Evolutionary conservation across 2,888 invertebrate species (phyloP).

Genomic region (Lithophane leautieri): DNA sequence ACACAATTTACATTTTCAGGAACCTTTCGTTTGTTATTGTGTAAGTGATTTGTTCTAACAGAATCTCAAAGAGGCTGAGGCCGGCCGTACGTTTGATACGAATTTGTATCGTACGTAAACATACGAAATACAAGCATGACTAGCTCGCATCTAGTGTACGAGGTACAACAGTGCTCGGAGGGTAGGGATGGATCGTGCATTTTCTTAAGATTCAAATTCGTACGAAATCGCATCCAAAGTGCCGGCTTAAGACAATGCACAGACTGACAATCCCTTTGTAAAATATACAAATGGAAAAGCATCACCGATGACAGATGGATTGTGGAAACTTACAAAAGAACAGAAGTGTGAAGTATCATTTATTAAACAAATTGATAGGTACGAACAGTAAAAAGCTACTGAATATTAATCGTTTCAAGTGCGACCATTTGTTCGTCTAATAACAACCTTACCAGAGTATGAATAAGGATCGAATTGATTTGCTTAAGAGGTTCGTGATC

Average conservation of each 20-base stretch:
- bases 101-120: background rate
- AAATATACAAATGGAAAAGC: constrained; percentile 47
- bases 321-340: constrained; percentile 59
- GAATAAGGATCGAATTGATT: constrained; percentile 70
- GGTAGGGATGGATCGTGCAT: background rate
- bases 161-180: too few relatives aligned
- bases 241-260: background rate
- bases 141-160: too few relatives aligned
- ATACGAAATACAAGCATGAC: too few relatives aligned
- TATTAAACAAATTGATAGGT: constrained; percentile 76
- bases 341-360: constrained; percentile 68
- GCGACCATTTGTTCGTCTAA: constrained; percentile 54
- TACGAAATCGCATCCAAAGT: background rate
- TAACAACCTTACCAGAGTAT: constrained; percentile 65
- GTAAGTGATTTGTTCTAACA: constrained; percentile 37
- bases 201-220: background rate
- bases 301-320: constrained; percentile 45
- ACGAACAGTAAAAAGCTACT: constrained; percentile 72
- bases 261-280: background rate
- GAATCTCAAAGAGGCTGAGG: background rate
- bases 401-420: constrained; percentile 72
- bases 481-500: constrained; percentile 65
- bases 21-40: constrained; percentile 32
- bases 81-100: background rate
- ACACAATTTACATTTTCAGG: constrained; percentile 44